phyloP scores from a whole-genome alignment of 2,797 vertebrate species.

The Scyliorhinus canicula region DNA sequence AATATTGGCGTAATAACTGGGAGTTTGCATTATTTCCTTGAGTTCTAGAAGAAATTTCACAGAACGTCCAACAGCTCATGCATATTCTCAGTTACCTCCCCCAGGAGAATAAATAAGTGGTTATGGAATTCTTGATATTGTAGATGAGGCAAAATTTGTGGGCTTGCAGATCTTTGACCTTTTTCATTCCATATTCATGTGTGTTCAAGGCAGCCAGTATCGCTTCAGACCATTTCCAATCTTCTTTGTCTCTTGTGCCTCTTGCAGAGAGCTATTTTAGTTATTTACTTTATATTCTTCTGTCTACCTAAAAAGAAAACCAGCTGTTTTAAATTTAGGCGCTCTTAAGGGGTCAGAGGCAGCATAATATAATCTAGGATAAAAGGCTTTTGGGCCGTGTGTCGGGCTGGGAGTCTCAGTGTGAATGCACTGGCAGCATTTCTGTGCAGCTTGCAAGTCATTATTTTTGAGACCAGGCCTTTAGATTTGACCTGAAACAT shows the following conservation, averaged over 20 bases:
- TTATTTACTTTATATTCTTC: constrained; percentile 2
- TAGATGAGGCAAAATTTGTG: constrained; percentile 27
- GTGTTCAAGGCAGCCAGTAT: neutral
- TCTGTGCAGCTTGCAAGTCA: constrained; percentile 12
- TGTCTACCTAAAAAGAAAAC: constrained; percentile 8
- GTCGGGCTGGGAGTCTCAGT: constrained; percentile 1
- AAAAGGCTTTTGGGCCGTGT: neutral
- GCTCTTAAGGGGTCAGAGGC: constrained; percentile 12
- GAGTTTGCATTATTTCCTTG: neutral
- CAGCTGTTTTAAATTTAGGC: constrained; percentile 32
- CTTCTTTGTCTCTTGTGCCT: constrained; percentile 23
- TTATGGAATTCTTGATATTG: constrained; percentile 28
- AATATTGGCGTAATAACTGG: neutral
- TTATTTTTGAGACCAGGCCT: neutral
- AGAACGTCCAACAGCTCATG: neutral
- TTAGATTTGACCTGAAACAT: constrained; percentile 2
- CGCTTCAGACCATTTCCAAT: neutral
- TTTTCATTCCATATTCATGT: neutral
- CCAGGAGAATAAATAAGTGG: constrained; percentile 25
- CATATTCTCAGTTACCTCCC: constrained; percentile 26
- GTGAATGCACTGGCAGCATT: neutral
- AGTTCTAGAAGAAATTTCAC: constrained; percentile 6
- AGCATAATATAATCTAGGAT: constrained; percentile 25
- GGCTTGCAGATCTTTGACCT: neutral
- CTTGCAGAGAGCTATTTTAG: constrained; percentile 6